Conservation (phyloP, 1,140 invertebrate genomes). For the Lordiphosa mommai region DNA sequence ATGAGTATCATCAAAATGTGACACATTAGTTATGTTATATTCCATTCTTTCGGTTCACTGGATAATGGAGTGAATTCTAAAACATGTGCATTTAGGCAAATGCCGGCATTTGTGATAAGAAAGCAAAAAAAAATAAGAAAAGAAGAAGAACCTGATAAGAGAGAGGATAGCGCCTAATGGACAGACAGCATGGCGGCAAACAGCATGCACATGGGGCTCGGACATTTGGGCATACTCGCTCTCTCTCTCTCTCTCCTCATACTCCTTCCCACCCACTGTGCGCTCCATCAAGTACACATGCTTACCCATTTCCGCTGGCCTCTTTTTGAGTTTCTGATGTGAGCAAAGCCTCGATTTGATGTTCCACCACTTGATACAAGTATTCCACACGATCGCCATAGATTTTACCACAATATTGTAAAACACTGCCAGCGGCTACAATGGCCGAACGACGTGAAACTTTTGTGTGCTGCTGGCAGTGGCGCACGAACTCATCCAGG, state of each 20-base stretch:
- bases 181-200: slow-evolving; percentile 45
- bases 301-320: slow-evolving; percentile 33
- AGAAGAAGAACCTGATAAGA: slow-evolving; percentile 32
- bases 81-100: no score
- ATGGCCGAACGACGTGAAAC: slow-evolving; percentile 35
- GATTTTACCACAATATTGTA: slow-evolving; percentile 48
- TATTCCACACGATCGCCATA: slow-evolving; percentile 54
- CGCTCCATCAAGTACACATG: background rate
- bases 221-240: background rate
- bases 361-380: slow-evolving; percentile 37
- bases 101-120: slow-evolving; percentile 15
- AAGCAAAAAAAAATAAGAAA: slow-evolving; percentile 27
- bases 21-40: no score
- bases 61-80: no score
- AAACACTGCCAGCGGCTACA: slow-evolving; percentile 30
- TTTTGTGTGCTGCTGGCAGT: background rate
- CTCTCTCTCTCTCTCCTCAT: background rate
- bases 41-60: no score
- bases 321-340: slow-evolving; percentile 26
- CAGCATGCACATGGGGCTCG: slow-evolving; percentile 14
- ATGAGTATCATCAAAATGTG: no score
- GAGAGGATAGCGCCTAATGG: no score
- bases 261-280: background rate
- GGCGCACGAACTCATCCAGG: slow-evolving; percentile 33
- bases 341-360: slow-evolving; percentile 42